Evolutionary conservation across 2,113 vertebrate species (phyloP).

Genomic region (Plotosus lineatus): DNA sequence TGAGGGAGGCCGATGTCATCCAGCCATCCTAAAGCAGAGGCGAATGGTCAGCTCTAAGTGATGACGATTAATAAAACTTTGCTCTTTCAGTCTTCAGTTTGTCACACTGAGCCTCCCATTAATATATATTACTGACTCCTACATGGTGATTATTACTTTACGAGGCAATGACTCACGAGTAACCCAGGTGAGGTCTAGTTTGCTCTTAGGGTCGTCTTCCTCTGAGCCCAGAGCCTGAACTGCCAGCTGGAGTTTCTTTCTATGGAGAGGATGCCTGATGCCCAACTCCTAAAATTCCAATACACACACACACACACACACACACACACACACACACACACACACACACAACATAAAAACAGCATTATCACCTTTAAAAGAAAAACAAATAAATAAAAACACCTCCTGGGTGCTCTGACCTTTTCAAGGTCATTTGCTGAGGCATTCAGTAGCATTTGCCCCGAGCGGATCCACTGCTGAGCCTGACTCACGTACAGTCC

Average conservation of each 20-base stretch:
- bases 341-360: background rate
- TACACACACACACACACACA: background rate
- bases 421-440: slow-evolving; percentile 94
- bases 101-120: background rate
- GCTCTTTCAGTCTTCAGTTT: background rate
- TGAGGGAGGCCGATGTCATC: slow-evolving; percentile 97
- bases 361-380: background rate
- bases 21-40: slow-evolving; percentile 83
- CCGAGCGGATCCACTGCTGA: slow-evolving; percentile 88
- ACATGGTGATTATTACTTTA: background rate
- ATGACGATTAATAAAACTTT: background rate
- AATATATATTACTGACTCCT: background rate
- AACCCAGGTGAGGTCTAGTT: slow-evolving; percentile 96
- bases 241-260: slow-evolving; percentile 94
- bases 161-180: slow-evolving; percentile 79
- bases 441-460: slow-evolving; percentile 88
- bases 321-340: background rate
- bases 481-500: slow-evolving; percentile 79
- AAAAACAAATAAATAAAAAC: too few relatives aligned
- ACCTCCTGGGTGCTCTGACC: slow-evolving; percentile 65
- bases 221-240: slow-evolving; percentile 86
- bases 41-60: background rate
- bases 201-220: slow-evolving; percentile 85
- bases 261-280: slow-evolving; percentile 88
- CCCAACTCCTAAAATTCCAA: slow-evolving; percentile 82